A percentile compares a stretch with the other conserved stretches of the same genome.
phyloP scores from a whole-genome alignment of 1,140 invertebrate genomes.

The Drosophila quadrilineata region DNA sequence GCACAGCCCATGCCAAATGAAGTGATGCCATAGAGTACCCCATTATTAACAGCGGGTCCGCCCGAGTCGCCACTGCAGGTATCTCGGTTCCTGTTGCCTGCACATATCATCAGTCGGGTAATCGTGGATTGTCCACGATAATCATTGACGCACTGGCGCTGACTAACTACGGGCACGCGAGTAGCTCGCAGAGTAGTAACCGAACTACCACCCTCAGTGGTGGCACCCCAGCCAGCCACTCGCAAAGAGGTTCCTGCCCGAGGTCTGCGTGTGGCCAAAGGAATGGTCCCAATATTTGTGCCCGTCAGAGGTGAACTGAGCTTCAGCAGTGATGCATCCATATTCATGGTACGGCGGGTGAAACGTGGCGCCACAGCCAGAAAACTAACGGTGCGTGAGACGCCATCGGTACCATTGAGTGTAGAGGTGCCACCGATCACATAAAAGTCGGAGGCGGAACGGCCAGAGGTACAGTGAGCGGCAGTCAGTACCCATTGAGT shows the following conservation, averaged over 20 bases:
- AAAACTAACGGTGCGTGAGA: not conserved
- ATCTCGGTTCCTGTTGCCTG: conserved; percentile 17
- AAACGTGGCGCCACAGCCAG: conserved; percentile 15
- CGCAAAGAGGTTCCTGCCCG: conserved; percentile 16
- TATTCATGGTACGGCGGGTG: conserved; percentile 26
- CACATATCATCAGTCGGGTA: conserved; percentile 51
- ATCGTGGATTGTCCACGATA: conserved; percentile 28
- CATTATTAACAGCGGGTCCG: conserved; percentile 15
- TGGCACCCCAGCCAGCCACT: conserved; percentile 52
- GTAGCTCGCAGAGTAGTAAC: conserved; percentile 3
- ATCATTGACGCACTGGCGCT: not conserved
- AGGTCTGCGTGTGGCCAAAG: conserved; percentile 20
- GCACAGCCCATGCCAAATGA: conserved; percentile 57
- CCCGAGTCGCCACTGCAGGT: conserved; percentile 60
- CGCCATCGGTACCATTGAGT: conserved; percentile 37
- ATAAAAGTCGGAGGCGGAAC: not conserved
- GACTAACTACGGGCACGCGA: not conserved
- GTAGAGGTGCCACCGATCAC: conserved; percentile 39
- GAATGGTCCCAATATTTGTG: conserved; percentile 46
- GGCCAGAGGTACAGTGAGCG: conserved; percentile 38
- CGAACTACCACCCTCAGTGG: conserved; percentile 21
- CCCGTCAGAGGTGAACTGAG: conserved; percentile 32
- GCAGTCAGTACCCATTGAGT: conserved; percentile 41
- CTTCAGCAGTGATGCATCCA: conserved; percentile 50
- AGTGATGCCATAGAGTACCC: conserved; percentile 36